Evolutionary conservation across 1,140 invertebrate genomes (phyloP).

Genomic region (Lepidurus arcticus): DNA sequence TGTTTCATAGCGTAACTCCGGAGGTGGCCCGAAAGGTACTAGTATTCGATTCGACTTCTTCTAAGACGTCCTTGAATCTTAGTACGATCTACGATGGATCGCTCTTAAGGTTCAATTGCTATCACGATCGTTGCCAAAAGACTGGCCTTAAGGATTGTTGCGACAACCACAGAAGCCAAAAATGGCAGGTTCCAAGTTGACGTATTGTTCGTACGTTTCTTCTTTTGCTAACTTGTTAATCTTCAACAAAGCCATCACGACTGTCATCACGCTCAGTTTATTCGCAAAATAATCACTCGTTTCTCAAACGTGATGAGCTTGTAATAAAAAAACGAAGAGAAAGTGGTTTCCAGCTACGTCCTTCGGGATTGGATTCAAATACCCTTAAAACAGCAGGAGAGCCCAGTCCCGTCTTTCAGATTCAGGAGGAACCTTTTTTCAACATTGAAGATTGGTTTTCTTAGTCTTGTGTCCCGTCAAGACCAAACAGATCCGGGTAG

Average conservation of each 20-base stretch:
- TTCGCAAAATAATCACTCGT: slow-evolving; percentile 20
- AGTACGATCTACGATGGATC: too few relatives aligned
- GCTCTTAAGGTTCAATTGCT: too few relatives aligned
- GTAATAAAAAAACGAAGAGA: background rate
- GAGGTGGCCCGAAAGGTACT: too few relatives aligned
- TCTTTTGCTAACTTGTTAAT: background rate
- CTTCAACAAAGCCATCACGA: background rate
- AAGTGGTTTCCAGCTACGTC: slow-evolving; percentile 9
- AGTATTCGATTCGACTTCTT: too few relatives aligned
- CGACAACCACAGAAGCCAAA: background rate
- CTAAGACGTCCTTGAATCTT: too few relatives aligned
- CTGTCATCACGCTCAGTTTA: slow-evolving; percentile 25
- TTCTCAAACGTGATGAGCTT: background rate
- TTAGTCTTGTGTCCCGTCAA: background rate
- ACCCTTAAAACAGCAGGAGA: background rate
- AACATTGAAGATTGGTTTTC: background rate
- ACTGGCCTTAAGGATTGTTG: too few relatives aligned
- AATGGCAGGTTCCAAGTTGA: background rate
- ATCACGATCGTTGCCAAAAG: too few relatives aligned
- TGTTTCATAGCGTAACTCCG: too few relatives aligned
- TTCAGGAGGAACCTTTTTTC: background rate
- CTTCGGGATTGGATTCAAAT: background rate
- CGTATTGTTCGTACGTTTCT: background rate
- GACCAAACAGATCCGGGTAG: background rate
- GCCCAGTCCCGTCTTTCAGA: background rate